Conservation (phyloP, 2,797 vertebrate genomes). For the Bryconaethiops microstoma region DNA sequence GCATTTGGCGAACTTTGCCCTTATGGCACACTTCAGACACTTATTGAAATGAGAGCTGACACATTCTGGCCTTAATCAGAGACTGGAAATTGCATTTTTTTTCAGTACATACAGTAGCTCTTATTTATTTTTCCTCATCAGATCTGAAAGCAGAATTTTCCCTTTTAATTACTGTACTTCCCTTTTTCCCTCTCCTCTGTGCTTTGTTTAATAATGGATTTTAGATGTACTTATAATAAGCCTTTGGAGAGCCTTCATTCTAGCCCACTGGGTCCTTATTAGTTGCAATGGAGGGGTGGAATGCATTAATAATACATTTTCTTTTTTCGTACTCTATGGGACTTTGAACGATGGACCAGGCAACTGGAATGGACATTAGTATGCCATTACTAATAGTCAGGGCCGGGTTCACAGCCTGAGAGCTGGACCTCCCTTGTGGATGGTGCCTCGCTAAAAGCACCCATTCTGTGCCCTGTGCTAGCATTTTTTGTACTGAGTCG, state of each 20-base stretch:
- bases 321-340: conserved; percentile 18
- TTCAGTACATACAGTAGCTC: background rate
- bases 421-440: conserved; percentile 36
- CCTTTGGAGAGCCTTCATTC: conserved; percentile 38
- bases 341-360: conserved; percentile 29
- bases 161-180: conserved; percentile 20
- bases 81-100: background rate
- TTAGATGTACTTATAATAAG: conserved; percentile 43
- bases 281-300: conserved; percentile 37
- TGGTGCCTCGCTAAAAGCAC: conserved; percentile 47
- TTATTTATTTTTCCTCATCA: conserved; percentile 25
- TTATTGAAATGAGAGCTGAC: conserved; percentile 14
- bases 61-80: background rate
- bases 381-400: conserved; percentile 42
- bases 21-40: background rate
- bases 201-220: conserved; percentile 49
- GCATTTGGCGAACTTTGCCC: background rate
- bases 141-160: conserved; percentile 22
- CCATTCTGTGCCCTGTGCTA: conserved; percentile 22
- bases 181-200: background rate
- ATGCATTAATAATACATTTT: conserved; percentile 49
- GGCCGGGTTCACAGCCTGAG: conserved; percentile 21
- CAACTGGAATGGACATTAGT: conserved; percentile 36
- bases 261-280: conserved; percentile 45
- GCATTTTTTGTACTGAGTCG: conserved; percentile 16